These are phyloP conservation scores for Argyrosomus regius DNA, from an alignment of 2,797 vertebrate genomes.

Conservation along the genomic window DNA sequence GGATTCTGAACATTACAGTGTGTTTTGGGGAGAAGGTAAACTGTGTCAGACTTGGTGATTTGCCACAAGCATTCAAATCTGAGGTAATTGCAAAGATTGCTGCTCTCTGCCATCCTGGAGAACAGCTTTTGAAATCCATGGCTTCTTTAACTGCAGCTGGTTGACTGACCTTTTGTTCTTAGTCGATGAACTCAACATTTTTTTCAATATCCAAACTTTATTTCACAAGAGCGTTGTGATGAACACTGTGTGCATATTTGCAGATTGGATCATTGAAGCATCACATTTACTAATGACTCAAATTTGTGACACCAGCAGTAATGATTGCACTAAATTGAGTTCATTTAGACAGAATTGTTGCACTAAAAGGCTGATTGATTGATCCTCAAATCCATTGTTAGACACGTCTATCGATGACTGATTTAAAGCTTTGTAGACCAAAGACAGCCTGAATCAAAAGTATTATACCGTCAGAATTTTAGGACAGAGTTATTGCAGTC, in stretches of 20 bases:
- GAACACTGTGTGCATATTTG: not conserved
- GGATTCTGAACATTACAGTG: not conserved
- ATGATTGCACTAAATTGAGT: not conserved
- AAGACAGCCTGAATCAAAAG: not conserved
- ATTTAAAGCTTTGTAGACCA: not conserved
- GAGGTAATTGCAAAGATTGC: not conserved
- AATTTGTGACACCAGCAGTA: not conserved
- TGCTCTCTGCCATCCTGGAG: slow-evolving; percentile 3
- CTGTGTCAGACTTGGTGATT: not conserved
- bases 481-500: not conserved
- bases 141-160: not conserved
- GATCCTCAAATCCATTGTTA: not conserved
- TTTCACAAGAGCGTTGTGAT: not conserved
- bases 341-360: not conserved
- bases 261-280: not conserved
- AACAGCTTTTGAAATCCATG: not conserved
- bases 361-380: too few species aligned
- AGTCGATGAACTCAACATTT: not conserved
- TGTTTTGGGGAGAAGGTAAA: not conserved
- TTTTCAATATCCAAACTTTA: not conserved
- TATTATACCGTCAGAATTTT: too few species aligned
- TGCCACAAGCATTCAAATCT: not conserved
- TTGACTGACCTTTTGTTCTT: not conserved
- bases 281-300: not conserved
- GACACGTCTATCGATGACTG: not conserved